These are phyloP conservation scores for Leptoclinus maculatus DNA, from an alignment of 2,797 vertebrate genomes.

Conservation along the genomic window DNA sequence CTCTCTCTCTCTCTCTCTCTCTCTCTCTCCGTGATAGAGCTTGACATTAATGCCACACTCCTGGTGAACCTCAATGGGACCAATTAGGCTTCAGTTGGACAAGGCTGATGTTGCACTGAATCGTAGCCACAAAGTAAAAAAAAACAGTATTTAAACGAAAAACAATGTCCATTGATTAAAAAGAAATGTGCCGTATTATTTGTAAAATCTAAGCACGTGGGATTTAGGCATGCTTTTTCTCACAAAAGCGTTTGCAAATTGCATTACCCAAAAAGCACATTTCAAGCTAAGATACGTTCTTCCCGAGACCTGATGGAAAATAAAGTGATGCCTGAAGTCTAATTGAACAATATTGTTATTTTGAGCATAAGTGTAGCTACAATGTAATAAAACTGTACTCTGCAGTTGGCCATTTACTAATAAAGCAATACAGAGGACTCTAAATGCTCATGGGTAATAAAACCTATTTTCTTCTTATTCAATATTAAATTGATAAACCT, in stretches of 20 bases:
- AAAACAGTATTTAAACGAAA: not conserved
- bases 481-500: not conserved
- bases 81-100: not conserved
- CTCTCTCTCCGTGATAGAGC: slow-evolving; percentile 11
- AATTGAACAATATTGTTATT: not conserved
- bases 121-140: not conserved
- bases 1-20: slow-evolving; percentile 15
- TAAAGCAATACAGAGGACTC: not conserved
- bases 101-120: not conserved
- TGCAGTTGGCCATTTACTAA: not conserved
- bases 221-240: not conserved
- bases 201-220: not conserved
- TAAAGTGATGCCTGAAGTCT: not conserved
- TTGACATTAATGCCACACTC: slow-evolving; percentile 37
- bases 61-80: slow-evolving; percentile 10
- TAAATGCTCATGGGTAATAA: not conserved
- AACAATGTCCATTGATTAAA: not conserved
- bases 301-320: not conserved
- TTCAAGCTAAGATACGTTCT: not conserved
- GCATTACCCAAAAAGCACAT: not conserved
- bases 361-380: not conserved
- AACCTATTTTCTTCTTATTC: not conserved
- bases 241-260: not conserved
- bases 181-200: not conserved
- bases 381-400: not conserved